Percentiles rank a stretch among this genome's conserved stretches.
These are phyloP conservation scores for Chloroceryle amazona DNA, from an alignment of 2,797 vertebrate genomes.

Conservation along the genomic window DNA sequence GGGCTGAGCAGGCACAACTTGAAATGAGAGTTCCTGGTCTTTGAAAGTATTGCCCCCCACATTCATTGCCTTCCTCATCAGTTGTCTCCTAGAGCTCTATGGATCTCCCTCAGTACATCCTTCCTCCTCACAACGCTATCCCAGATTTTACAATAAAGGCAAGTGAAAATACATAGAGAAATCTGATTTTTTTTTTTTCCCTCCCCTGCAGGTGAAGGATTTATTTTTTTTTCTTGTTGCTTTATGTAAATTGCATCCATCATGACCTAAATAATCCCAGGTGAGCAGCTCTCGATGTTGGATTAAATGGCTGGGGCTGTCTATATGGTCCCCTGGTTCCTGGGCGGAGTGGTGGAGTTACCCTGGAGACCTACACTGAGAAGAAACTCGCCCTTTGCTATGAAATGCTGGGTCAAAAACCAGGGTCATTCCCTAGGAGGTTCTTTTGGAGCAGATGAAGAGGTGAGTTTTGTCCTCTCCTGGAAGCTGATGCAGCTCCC, in stretches of 20 bases:
- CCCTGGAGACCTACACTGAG: fast-evolving
- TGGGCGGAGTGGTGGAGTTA: fast-evolving
- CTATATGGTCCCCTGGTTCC: fast-evolving
- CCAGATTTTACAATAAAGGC: neutral
- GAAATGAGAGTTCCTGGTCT: no score
- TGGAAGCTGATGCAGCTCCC: neutral
- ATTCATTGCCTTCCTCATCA: neutral
- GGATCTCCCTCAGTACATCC: neutral
- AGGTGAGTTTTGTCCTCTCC: neutral
- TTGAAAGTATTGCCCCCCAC: neutral
- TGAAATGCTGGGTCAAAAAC: fast-evolving
- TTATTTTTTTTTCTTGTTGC: neutral
- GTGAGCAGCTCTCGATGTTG: neutral
- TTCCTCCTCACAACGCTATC: no score
- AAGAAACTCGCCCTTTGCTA: fast-evolving
- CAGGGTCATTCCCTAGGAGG: fast-evolving
- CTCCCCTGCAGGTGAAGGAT: neutral
- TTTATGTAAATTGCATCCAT: fast-evolving
- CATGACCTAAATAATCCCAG: neutral
- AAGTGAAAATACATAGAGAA: neutral
- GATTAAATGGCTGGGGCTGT: neutral
- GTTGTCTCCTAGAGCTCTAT: no score
- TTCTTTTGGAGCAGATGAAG: neutral
- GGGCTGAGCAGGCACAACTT: no score
- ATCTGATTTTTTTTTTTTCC: neutral